These are phyloP conservation scores for Platichthys stellatus DNA, from an alignment of 2,113 vertebrate genomes.

Conservation along the genomic window DNA sequence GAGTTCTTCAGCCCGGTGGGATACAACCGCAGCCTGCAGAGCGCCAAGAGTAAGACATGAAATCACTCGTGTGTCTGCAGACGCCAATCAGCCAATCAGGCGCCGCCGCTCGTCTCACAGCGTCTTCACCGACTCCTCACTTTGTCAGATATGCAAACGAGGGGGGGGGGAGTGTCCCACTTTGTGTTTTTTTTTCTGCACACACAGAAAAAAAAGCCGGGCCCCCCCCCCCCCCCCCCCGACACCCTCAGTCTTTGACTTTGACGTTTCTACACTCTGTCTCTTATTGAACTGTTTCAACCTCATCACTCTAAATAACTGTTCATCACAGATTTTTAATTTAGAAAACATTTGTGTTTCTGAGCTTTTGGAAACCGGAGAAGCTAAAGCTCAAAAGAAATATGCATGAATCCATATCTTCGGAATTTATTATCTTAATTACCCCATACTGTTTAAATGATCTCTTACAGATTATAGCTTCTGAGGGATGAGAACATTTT, in stretches of 20 bases:
- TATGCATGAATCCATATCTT: too few species aligned
- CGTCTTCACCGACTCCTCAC: constrained; percentile 56
- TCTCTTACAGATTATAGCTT: too few species aligned
- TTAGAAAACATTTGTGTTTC: too few species aligned
- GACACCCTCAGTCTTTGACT: constrained; percentile 17
- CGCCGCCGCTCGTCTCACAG: constrained; percentile 45
- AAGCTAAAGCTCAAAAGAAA: too few species aligned
- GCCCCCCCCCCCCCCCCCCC: constrained; percentile 18
- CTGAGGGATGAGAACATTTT: too few species aligned
- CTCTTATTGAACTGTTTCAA: constrained; percentile 2
- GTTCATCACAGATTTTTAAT: too few species aligned
- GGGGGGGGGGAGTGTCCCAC: not conserved
- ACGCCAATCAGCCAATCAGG: constrained; percentile 52
- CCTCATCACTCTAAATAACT: not conserved
- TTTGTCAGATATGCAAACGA: constrained; percentile 47
- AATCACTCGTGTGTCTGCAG: constrained; percentile 14
- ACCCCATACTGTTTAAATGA: too few species aligned
- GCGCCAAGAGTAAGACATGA: constrained; percentile 87
- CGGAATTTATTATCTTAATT: too few species aligned
- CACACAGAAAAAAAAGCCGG: too few species aligned
- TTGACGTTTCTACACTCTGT: not conserved
- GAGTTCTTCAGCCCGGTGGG: constrained; percentile 93
- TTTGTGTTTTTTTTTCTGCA: not conserved
- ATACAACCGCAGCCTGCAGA: constrained; percentile 88
- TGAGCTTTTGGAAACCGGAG: too few species aligned